Evolutionary conservation across 2,888 invertebrate species (phyloP).

Genomic region (Apocheima hispidaria): DNA sequence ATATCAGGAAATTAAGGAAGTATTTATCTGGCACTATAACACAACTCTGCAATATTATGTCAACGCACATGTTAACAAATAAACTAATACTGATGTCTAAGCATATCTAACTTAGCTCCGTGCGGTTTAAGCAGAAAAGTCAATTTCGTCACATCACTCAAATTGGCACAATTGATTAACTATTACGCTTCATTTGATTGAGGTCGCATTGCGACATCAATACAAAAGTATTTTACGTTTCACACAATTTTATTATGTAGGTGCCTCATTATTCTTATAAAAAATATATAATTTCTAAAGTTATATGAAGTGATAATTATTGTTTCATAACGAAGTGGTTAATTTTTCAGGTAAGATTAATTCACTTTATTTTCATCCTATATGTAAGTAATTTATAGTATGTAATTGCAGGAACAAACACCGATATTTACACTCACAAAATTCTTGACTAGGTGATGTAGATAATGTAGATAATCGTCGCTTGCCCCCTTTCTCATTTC

Average conservation of each 20-base stretch:
- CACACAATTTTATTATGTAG: not conserved
- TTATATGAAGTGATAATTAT: no score
- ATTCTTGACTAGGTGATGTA: no score
- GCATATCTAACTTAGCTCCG: slow-evolving; percentile 32
- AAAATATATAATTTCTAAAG: not conserved
- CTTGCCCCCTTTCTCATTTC: no score
- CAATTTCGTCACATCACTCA: slow-evolving; percentile 61
- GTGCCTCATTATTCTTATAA: slow-evolving; percentile 7
- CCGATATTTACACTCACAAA: no score
- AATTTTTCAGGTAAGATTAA: no score
- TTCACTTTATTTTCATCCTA: no score
- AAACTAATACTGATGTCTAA: slow-evolving; percentile 26
- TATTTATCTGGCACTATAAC: no score
- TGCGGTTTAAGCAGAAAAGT: slow-evolving; percentile 51
- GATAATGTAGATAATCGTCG: no score
- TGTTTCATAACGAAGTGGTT: no score
- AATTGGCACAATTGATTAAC: slow-evolving; percentile 66
- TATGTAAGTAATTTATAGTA: no score
- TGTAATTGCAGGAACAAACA: no score
- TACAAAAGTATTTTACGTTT: slow-evolving; percentile 16
- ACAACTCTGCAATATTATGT: not conserved
- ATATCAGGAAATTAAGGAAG: no score
- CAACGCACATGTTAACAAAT: slow-evolving; percentile 38
- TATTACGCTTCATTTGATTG: slow-evolving; percentile 62
- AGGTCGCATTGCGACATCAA: slow-evolving; percentile 63